Evolutionary conservation across 1,140 invertebrate species (phyloP).

Genomic region (Idris sp.): DNA sequence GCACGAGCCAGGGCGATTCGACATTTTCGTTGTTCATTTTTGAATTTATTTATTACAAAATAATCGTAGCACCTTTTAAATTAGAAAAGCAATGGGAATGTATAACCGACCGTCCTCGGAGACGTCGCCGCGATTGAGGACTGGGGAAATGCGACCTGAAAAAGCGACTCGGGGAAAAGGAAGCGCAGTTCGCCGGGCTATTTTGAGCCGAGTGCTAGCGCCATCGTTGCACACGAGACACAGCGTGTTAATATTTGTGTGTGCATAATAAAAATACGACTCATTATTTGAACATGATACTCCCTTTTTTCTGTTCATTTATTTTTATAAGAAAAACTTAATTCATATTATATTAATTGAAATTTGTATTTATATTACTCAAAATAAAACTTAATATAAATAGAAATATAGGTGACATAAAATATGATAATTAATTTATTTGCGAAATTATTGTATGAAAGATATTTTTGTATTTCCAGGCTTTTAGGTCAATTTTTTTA

Average conservation of each 20-base stretch:
- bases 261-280: constrained; percentile 13
- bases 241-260: too few relatives aligned
- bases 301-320: neutral
- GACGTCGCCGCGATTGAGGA: constrained; percentile 29
- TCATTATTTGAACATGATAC: neutral
- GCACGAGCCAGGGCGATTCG: constrained; percentile 80
- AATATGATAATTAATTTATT: too few relatives aligned
- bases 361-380: too few relatives aligned
- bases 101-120: constrained; percentile 26
- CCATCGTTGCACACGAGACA: constrained; percentile 23
- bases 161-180: constrained; percentile 66
- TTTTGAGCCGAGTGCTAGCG: too few relatives aligned
- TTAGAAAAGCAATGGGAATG: constrained; percentile 14
- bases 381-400: too few relatives aligned
- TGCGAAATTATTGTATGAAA: too few relatives aligned
- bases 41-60: constrained; percentile 47
- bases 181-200: too few relatives aligned
- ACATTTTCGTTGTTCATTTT: constrained; percentile 50
- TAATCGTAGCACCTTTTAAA: constrained; percentile 7
- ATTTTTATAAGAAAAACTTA: too few relatives aligned
- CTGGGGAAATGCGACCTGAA: constrained; percentile 69
- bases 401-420: too few relatives aligned
- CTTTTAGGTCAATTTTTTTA: too few relatives aligned
- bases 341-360: too few relatives aligned
- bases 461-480: too few relatives aligned